Evolutionary conservation across 1,140 invertebrate species (phyloP), one percentile per base, ranked within the genome.

Genomic region (Pristionchus pacificus): DNA sequence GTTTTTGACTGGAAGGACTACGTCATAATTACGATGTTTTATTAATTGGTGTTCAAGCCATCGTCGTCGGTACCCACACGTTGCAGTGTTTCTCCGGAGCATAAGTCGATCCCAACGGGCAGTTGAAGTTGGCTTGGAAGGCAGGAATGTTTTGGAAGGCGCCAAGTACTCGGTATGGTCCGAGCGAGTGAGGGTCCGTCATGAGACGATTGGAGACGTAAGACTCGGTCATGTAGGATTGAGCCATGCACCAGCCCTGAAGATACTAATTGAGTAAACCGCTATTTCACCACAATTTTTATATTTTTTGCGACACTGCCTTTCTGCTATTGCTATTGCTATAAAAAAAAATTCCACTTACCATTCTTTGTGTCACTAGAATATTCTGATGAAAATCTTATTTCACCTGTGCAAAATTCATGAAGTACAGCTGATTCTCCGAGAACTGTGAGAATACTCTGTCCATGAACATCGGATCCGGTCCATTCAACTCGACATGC

Each of bases 131-230:
- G 6, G 60, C 33, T 59, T 65, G 38, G 69, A 80, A 80, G 30
- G 79, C 79, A 24, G 80, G 80, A 63, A 83, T 83, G 65, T 80
- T 80, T 58, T 83, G 76, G n/a, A 49, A 49, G 6, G 38, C 19
- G 14, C 79, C 79, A 32, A 77, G 55, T 49, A 80, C 74, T 60
- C 78, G 77, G 59, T 78, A 82, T 25, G 78, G 55, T 14, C 75
- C 30, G 13, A 78, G 80, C 1, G 75, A 71, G 71, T 80, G 78
- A 65, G 77, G 77, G 66, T 78, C 77, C 30, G 59, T 58, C 25
- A 79, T 61, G 30, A 78, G 15, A 60, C 67, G 60, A 1, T 25
- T 10, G 49, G 73, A 68, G 1, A 70, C 19, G 3, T 13, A 3
- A 24, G 33, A 55, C 2, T 29, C 30, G 2, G 6, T 14, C 10